Conservation (phyloP, 2,797 vertebrate genomes). For the Melanotaenia parkinsoni region DNA sequence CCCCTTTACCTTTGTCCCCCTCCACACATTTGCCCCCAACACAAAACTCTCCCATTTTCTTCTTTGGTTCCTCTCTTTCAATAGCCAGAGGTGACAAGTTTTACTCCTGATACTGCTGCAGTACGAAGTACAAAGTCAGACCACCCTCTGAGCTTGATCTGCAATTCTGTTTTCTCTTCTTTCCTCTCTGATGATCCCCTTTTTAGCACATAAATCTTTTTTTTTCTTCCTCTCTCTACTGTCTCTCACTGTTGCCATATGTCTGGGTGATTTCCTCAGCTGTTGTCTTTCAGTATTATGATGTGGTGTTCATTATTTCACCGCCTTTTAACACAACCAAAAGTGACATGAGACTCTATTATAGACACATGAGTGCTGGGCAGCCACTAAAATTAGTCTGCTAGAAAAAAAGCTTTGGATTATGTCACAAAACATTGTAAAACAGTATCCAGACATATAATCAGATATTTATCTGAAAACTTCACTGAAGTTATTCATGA, state of each 20-base stretch:
- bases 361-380: neutral
- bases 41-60: constrained; percentile 13
- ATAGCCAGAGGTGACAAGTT: constrained; percentile 45
- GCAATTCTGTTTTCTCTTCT: constrained; percentile 42
- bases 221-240: constrained; percentile 21
- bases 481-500: neutral
- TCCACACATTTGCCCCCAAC: constrained; percentile 2
- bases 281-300: constrained; percentile 7
- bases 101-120: constrained; percentile 44
- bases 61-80: constrained; percentile 17
- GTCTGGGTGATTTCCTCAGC: constrained; percentile 8
- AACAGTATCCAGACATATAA: neutral
- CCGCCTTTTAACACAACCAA: neutral
- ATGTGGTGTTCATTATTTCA: constrained; percentile 5
- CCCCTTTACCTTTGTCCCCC: neutral
- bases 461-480: neutral
- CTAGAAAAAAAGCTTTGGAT: neutral
- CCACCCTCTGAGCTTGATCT: constrained; percentile 51
- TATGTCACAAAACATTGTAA: neutral
- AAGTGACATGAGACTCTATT: neutral
- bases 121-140: constrained; percentile 43
- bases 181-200: constrained; percentile 17
- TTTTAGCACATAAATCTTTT: constrained; percentile 35
- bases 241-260: constrained; percentile 4
- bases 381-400: neutral